Percentiles rank a stretch among this genome's conserved stretches.
Evolutionary conservation across 2,888 invertebrate species (phyloP).

Genomic region (Clivina fossor): DNA sequence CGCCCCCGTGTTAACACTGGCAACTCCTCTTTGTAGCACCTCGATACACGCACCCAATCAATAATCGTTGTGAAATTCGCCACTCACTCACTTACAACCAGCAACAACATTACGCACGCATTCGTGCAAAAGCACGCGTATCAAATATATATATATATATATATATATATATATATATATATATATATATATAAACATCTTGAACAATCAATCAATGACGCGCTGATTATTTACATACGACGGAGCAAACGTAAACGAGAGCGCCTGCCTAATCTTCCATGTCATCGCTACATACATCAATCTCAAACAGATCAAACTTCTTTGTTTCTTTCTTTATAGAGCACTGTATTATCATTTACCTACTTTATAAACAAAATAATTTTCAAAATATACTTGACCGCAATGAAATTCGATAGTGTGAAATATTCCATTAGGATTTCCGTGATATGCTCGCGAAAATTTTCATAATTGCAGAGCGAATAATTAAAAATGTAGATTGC

Average conservation of each 20-base stretch:
- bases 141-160: neutral
- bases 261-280: constrained; percentile 16
- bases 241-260: constrained; percentile 12
- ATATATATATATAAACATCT: neutral
- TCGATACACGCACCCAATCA: constrained; percentile 14
- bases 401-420: too few species aligned
- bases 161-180: neutral
- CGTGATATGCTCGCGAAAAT: too few species aligned
- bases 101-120: too few species aligned
- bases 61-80: constrained; percentile 21
- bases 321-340: too few species aligned
- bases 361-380: too few species aligned
- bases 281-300: constrained; percentile 25
- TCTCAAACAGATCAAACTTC: too few species aligned
- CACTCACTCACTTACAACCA: too few species aligned
- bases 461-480: too few species aligned
- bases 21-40: constrained; percentile 31
- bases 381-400: too few species aligned
- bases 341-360: too few species aligned
- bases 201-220: constrained; percentile 14
- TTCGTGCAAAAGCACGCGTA: neutral
- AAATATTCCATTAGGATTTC: too few species aligned
- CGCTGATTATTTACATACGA: constrained; percentile 22
- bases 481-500: too few species aligned
- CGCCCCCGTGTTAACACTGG: constrained; percentile 24